Evolutionary conservation across 2,797 vertebrate species (phyloP).

Genomic region (Saxicola maurus): DNA sequence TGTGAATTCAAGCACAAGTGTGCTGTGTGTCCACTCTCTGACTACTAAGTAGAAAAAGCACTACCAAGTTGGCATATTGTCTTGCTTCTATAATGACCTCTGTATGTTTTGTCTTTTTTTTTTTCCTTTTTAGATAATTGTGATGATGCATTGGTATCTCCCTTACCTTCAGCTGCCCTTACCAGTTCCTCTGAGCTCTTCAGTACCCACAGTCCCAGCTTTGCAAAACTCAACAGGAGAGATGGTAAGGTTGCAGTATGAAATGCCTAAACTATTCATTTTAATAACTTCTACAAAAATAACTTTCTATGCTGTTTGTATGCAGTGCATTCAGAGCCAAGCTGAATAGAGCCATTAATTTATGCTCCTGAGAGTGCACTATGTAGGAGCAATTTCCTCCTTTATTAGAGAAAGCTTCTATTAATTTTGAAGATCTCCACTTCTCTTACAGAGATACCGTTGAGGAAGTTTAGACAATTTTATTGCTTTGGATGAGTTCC

Average conservation of each 20-base stretch:
- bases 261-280: neutral
- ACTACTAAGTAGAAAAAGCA: neutral
- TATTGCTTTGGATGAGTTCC: neutral
- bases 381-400: neutral
- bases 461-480: neutral
- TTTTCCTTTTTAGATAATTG: conserved; percentile 78
- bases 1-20: neutral
- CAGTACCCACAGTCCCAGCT: conserved; percentile 70
- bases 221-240: conserved; percentile 80
- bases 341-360: neutral
- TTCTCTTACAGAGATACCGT: neutral
- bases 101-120: conserved; percentile 5
- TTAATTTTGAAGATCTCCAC: neutral
- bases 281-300: neutral
- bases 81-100: conserved; percentile 12
- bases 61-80: neutral
- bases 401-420: neutral
- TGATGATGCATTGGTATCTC: conserved; percentile 76
- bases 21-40: neutral
- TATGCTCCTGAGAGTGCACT: neutral
- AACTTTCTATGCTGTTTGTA: neutral
- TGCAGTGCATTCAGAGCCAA: neutral
- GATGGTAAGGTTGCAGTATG: conserved; percentile 72
- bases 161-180: conserved; percentile 77
- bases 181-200: conserved; percentile 78